Evolutionary conservation across 2,888 invertebrate genomes (phyloP).

Genomic region (Mechanitis messenoides): DNA sequence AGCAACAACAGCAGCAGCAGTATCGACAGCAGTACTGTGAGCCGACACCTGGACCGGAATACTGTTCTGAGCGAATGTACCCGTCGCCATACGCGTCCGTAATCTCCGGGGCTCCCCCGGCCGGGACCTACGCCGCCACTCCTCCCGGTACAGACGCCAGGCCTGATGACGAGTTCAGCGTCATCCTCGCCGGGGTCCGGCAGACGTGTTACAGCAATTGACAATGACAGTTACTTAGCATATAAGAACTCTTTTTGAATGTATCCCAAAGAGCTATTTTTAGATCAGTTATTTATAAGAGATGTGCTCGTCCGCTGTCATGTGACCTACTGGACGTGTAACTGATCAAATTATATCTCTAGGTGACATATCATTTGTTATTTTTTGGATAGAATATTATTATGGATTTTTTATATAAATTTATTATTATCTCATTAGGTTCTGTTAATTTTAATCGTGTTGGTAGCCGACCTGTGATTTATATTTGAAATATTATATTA

Average conservation of each 20-base stretch:
- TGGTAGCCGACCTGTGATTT: conserved; percentile 6
- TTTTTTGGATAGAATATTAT: conserved; percentile 1
- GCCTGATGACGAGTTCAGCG: conserved; percentile 91
- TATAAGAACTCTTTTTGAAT: conserved; percentile 49
- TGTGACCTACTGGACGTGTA: neutral
- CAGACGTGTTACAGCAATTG: conserved; percentile 91
- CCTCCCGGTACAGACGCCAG: conserved; percentile 73
- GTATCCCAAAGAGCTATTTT: conserved; percentile 41
- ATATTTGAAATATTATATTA: neutral
- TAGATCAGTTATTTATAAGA: conserved; percentile 22
- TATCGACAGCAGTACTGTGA: conserved; percentile 62
- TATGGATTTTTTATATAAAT: neutral
- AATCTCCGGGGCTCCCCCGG: conserved; percentile 71
- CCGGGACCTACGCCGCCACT: conserved; percentile 56
- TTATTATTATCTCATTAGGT: conserved; percentile 1
- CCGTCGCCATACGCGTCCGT: conserved; percentile 77
- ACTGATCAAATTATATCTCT: conserved; percentile 3
- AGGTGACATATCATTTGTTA: neutral
- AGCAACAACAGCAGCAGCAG: conserved; percentile 31
- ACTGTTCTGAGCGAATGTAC: conserved; percentile 68
- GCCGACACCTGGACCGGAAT: conserved; percentile 55
- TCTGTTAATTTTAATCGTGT: conserved; percentile 1
- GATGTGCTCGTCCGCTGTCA: neutral
- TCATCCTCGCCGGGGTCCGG: conserved; percentile 90
- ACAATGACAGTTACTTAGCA: conserved; percentile 45